Base-by-base conservation (phyloP, 2,113 vertebrate genomes). In the Halcyon malimbica region DNA sequence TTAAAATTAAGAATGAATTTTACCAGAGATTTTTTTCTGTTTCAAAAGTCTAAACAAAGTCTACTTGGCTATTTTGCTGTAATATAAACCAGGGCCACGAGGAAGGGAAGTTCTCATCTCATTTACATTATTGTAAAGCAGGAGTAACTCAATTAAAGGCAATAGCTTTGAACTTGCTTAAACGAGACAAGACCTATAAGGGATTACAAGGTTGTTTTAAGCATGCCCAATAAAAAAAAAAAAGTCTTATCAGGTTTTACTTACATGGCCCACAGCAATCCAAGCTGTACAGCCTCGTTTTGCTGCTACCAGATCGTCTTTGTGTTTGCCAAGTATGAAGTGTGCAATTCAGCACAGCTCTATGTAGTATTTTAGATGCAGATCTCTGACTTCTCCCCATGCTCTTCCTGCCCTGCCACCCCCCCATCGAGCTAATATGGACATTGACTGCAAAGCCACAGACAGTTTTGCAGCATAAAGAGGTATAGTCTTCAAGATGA, bases 121-220 rank as follows among this genome's bases (percentile, higher is more conserved):
- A 88, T 94, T 95, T 95, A 95, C 93, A 89, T 94, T 95, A 90
- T 39, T 95, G 94, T 96, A 95, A 94, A 95, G 87, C 93, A 95
- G 86, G 46, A 89, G 92, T 94, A 96, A 97, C 79, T 96, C 90
- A 95, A 97, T 96, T 96, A 91, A 93, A 93, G 41, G 69, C 93
- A 79, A 93, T 83, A 87, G 84, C 96, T 97, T 96, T 97, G 95
- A 96, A 96, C 91, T 96, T 87, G 54, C 84, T 96, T 96, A 95
- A 96, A 96, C 9, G 46, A 97, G 96, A 93, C 95, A 95, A 93
- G 82, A 89, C 91, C 71, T 96, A 91, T 93, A 95, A 94, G 81
- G 93, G 63, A 88, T 96, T 88, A 92, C 88, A 94, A 96, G 83
- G 68, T 81, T 94, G 90, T 83, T 95, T 96, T 92, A 95, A 93